Evolutionary conservation across 2,888 invertebrate genomes (phyloP), one percentile per base, ranked within the genome.

Genomic region (Dryococelus australis): DNA sequence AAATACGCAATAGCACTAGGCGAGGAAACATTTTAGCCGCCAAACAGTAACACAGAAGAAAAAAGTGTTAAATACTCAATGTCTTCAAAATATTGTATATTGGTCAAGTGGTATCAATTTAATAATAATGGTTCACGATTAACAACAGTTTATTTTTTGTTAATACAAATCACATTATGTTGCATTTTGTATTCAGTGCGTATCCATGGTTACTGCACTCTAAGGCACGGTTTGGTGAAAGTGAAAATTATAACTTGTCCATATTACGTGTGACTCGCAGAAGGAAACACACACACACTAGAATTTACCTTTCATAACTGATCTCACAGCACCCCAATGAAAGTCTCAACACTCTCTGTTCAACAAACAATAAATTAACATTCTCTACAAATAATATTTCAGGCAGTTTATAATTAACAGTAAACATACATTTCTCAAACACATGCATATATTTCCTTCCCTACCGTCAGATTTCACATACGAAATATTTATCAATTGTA

Each of bases 361-460:
- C 65, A 65, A 65, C 65, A n/a, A 65, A 65, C 20, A 65, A 65
- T n/a, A 65, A 65, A 65, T 65, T 65, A n/a, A 65, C 65, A 65
- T 16, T 8, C 65, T 65, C n/a, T 16, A 20, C 24, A 24, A n/a
- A 65, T 65, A 16, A 65, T 65, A 65, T 65, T 47, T 5, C 8
- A 65, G 65, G 65, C 65, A 65, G 65, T 65, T 65, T 65, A 65
- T n/a, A 47, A n/a, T 65, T 65, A 24, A 65, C 65, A 65, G 16
- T 65, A 0, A 65, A 65, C 65, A 65, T 65, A 65, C 65, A 65
- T 9, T 65, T 65, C 65, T 65, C 65, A 65, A 65, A 65, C 65
- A 65, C 65, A 65, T 65, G 65, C 65, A 65, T 65, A 65, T 65
- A 65, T 65, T 65, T 65, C 65, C 65, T 65, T 65, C 65, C 47